phyloP scores from a whole-genome alignment of 2,888 invertebrate genomes.

The Phytoseiulus persimilis region DNA sequence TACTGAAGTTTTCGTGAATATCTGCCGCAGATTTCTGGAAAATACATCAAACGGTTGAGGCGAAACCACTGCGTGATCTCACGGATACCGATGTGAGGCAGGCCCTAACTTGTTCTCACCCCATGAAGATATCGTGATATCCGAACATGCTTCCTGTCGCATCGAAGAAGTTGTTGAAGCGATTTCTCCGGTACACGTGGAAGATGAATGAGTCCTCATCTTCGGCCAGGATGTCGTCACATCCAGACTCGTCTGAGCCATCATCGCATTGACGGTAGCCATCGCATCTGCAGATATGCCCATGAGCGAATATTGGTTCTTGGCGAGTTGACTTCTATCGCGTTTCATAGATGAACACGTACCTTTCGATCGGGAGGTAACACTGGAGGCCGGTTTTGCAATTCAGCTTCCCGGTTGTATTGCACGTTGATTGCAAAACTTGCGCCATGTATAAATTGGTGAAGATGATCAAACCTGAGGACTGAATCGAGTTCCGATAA shows the following conservation, averaged over 20 bases:
- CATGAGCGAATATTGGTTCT: not conserved
- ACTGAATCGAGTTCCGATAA: constrained; percentile 41
- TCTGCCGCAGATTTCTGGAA: constrained; percentile 48
- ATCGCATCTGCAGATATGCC: constrained; percentile 50
- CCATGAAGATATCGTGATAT: constrained; percentile 47
- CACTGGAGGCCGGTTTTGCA: not conserved
- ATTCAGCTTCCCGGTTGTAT: not conserved
- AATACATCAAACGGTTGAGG: not conserved
- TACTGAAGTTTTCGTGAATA: constrained; percentile 49
- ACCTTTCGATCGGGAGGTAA: not conserved
- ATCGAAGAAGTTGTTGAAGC: constrained; percentile 51
- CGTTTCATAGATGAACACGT: not conserved
- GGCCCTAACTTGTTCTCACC: constrained; percentile 40
- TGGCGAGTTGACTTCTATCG: not conserved
- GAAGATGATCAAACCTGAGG: constrained; percentile 51
- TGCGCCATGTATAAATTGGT: constrained; percentile 50
- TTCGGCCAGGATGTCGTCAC: constrained; percentile 47
- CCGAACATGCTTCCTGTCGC: constrained; percentile 51
- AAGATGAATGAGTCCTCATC: constrained; percentile 48
- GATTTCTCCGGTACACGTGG: constrained; percentile 46
- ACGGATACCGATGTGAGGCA: not conserved
- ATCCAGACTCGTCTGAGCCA: constrained; percentile 51
- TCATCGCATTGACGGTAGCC: constrained; percentile 51
- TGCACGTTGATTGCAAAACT: not conserved
- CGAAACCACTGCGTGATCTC: too few relatives aligned